Conservation (phyloP, 2,113 vertebrate species). For the Tursiops truncatus region DNA sequence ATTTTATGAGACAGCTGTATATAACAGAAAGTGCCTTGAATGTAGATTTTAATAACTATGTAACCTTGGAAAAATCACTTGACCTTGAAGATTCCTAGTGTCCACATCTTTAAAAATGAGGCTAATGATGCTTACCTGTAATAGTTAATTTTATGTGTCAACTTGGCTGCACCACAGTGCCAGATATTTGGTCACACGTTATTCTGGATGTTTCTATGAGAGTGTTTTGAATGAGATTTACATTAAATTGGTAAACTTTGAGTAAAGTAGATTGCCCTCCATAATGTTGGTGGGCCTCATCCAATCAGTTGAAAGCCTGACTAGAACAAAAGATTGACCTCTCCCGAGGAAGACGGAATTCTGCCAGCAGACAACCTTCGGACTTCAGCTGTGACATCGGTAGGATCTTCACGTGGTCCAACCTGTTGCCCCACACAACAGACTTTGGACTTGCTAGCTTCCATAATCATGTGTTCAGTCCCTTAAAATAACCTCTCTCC, state of each 20-base stretch:
- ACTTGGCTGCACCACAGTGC: not conserved
- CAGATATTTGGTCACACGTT: not conserved
- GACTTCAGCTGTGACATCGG: not conserved
- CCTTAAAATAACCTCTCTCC: not conserved
- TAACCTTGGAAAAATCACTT: slow-evolving; percentile 6
- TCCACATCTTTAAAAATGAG: not conserved
- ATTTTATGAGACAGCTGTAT: not conserved
- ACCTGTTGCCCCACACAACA: not conserved
- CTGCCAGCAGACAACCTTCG: not conserved
- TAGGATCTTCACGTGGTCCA: not conserved
- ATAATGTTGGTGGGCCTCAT: not conserved
- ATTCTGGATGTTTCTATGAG: not conserved
- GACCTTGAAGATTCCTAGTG: not conserved
- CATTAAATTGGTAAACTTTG: not conserved
- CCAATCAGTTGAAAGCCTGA: not conserved
- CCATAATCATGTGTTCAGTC: not conserved
- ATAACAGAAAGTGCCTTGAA: not conserved
- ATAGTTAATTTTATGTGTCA: not conserved
- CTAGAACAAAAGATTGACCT: not conserved
- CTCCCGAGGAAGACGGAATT: not conserved
- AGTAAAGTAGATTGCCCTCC: not conserved
- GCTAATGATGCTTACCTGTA: not conserved
- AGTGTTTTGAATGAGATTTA: not conserved
- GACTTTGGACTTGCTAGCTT: not conserved
- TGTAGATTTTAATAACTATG: not conserved